Base-by-base conservation (phyloP, 2,888 invertebrate species). In the Phymatocera aterrima region DNA sequence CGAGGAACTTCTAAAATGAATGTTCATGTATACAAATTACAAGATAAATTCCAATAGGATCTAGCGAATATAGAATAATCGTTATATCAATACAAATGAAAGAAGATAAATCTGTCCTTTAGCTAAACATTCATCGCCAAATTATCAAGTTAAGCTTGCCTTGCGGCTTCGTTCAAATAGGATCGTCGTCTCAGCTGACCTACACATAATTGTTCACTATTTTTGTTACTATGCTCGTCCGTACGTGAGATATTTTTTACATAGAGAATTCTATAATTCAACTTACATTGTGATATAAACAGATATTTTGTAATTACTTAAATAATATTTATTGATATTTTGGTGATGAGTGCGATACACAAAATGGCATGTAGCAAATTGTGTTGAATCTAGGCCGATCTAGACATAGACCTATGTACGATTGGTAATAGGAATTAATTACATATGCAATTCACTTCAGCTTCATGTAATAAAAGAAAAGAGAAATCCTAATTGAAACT, bases 221-320 rank as follows among this genome's bases (percentile, higher is more conserved):
- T 72, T 72, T 72, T 72, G 51, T 72, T 51, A 72, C 48, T 51
- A 72, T 31, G 34, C 72, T 72, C 72, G 51, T 72, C 43, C 51
- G 28, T n/a, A n/a, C n/a, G n/a, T 72, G 72, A 72, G 48, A 48
- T 51, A 72, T 72, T 72, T 72, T 72, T 51, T 72, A 72, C 48
- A 72, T 18, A 64, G 18, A 72, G 72, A 72, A 72, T 72, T 72
- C 18, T 72, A 18, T 48, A 51, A 68, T 68, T 72, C 31, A 72
- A 51, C 72, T 72, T 64, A 3, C 2, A 60, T 68, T 68, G 31
- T 72, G 48, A 72, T 72, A 72, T 51, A 72, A 34, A 15, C 72
- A 51, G 51, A 72, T 31, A 72, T 72, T 72, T 72, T 72, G 34
- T 48, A 72, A 72, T 48, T 34, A 34, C 18, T 28, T 72, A 18